Conservation (phyloP, 2,797 vertebrate species). For the Calcarius lapponicus region DNA sequence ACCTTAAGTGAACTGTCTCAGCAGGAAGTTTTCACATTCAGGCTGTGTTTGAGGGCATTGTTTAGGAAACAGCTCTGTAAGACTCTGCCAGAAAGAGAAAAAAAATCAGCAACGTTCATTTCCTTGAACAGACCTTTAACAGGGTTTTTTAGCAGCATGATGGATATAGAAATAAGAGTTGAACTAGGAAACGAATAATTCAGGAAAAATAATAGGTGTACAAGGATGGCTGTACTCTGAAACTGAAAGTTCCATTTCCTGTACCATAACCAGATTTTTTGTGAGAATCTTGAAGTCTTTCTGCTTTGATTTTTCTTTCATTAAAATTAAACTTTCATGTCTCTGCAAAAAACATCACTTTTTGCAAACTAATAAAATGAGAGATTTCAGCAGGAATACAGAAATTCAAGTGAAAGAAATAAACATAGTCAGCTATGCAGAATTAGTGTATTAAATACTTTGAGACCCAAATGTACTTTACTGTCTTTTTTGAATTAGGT, state of each 20-base stretch:
- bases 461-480: not conserved
- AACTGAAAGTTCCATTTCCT: not conserved
- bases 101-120: not conserved
- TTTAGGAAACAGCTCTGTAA: not conserved
- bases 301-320: not conserved
- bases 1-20: not conserved
- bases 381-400: not conserved
- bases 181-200: not conserved
- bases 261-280: not conserved
- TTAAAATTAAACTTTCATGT: not conserved
- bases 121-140: not conserved
- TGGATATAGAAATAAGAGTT: not conserved
- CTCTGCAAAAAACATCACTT: not conserved
- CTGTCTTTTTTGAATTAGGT: not conserved
- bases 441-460: not conserved
- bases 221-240: not conserved
- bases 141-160: not conserved
- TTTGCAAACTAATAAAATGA: not conserved
- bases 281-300: not conserved
- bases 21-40: not conserved
- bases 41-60: not conserved
- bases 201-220: not conserved
- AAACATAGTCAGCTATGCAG: not conserved
- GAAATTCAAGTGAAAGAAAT: not conserved
- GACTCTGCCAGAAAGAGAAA: not conserved